Evolutionary conservation across 2,888 invertebrate genomes (phyloP), one percentile per base, ranked within the genome.

Genomic region (Drosophila dives): DNA sequence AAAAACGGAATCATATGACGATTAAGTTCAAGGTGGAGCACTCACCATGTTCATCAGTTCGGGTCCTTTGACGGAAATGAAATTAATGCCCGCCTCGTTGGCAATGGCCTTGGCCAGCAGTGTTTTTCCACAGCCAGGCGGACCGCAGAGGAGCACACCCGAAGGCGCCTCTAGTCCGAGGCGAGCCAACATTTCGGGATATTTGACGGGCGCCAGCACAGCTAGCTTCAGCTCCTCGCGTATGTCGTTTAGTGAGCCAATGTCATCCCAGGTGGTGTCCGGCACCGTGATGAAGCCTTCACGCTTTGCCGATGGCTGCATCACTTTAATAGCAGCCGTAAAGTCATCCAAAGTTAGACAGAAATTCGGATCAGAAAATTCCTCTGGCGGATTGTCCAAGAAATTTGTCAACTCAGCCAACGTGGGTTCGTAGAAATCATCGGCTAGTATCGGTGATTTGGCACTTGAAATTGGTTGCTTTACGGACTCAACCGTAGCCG

Each of bases 221-320:
- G 98, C 96, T 93, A 98, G 94, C 92, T 98, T 96, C 40, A 99
- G 94, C 90, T 99, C 98, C 90, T 98, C 96, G 62, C 99, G 94
- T 51, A 99, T 96, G 91, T 97, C 95, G 59, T 95, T 94, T 59
- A 99, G 93, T 0, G 99, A 99, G 0, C 99, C 99, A 79, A 99
- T 95, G 94, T 99, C 98, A 45, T 97, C 96, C 99, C 99, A 99
- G 2, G 98, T 97, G 1, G 98, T 98, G 94, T 98, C 98, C 3
- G 99, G 99, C 17, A 99, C 98, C 1, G 99, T 99, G 2, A 98
- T 97, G 93, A 99, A 99, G 58, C 99, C 99, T 94, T 99, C 99
- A 81, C 99, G 94, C 89, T 98, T 99, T 0, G 98, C 97, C 59
- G 98, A 98, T 0, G 99, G 99, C 92, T 98, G 98, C 8, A 98